phyloP scores from a whole-genome alignment of 2,888 invertebrate species.

The Sycophila texana region DNA sequence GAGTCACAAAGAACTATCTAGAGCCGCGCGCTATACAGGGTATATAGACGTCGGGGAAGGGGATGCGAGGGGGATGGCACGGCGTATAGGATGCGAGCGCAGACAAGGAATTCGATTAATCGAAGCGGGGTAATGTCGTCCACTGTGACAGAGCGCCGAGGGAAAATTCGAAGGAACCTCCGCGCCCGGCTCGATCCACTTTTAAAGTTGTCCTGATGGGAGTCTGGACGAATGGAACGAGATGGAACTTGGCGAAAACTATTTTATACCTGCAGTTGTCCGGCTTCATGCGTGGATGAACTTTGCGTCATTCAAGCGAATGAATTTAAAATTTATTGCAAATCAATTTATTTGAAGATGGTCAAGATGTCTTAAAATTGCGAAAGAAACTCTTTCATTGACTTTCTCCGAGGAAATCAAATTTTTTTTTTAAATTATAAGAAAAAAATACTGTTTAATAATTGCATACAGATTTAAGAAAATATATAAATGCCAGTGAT shows the following conservation, averaged over 20 bases:
- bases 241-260: neutral
- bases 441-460: no score
- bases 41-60: no score
- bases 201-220: neutral
- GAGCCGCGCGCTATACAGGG: no score
- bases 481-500: no score
- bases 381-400: no score
- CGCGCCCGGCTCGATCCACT: neutral
- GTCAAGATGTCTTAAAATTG: no score
- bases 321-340: no score
- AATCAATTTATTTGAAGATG: no score
- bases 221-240: neutral
- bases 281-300: neutral
- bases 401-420: no score
- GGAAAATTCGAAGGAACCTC: slow-evolving; percentile 31
- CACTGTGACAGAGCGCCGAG: neutral
- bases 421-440: no score
- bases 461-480: no score
- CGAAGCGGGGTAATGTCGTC: slow-evolving; percentile 20
- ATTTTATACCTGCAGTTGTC: neutral
- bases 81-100: neutral
- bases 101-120: slow-evolving; percentile 47
- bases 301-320: neutral
- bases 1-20: slow-evolving; percentile 17
- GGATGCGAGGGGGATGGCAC: neutral